Base-by-base conservation (phyloP, 2,888 invertebrate genomes). In the Diaphora mendica region DNA sequence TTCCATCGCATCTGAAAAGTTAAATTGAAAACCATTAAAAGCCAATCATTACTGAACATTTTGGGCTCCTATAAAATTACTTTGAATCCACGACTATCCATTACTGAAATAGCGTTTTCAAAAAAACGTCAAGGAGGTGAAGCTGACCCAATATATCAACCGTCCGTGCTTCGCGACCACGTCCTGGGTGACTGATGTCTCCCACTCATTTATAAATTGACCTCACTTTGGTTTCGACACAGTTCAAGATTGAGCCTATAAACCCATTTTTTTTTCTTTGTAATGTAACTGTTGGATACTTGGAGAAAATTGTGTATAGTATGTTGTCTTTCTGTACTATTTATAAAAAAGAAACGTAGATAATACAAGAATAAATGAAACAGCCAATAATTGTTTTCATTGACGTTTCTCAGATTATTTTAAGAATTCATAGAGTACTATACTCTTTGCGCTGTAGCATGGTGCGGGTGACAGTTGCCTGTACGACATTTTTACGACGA, bases 171-270 rank as follows among this genome's bases (percentile, higher is more conserved):
- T 81, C 84, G 84, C 85, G 83, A 83, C 86, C 88, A 86, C 88
- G 87, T 89, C 89, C 82, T 75, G 77, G 70, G 89, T 93, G 92
- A 94, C 88, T 91, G 93, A 94, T 93, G 91, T 86, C 86, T 87
- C 79, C 83, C 87, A 88, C 92, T 92, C 91, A 92, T 92, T 93
- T 93, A 93, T 93, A 93, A 90, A 93, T 92, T 93, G 93, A 93
- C 92, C 93, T 90, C 89, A 91, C 90, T 91, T 89, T 87, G 80
- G 85, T 83, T 81, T 83, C 82, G 81, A 82, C 85, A 78, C 87
- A 88, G 87, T 89, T 87, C 86, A 86, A 86, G 86, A 89, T 88
- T 85, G 86, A 85, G 79, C 78, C 81, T 82, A 84, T 84, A 83
- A 77, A 82, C 76, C 75, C 69, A 82, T 75, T 82, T 75, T 82